Percentiles rank a stretch among this genome's conserved stretches.
phyloP scores from a whole-genome alignment of 1,140 invertebrate genomes.

The Phortica variegata region DNA sequence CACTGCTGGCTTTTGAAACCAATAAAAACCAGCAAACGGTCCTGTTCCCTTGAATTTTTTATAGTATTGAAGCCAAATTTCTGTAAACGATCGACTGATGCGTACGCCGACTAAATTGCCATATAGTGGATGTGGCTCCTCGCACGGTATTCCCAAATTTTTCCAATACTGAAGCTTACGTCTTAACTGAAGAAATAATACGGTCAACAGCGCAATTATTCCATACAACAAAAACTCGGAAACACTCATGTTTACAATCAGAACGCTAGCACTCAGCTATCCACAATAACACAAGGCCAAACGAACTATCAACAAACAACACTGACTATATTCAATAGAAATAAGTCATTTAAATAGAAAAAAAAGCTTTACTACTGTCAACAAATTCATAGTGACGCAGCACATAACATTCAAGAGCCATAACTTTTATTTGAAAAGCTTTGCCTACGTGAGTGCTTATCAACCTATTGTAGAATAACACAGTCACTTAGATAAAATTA shows the following conservation, averaged over 20 bases:
- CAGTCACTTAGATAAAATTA: too few relatives aligned
- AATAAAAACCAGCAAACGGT: conserved; percentile 54
- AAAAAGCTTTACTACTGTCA: background rate
- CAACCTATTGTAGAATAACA: too few relatives aligned
- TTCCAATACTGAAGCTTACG: conserved; percentile 50
- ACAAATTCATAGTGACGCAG: too few relatives aligned
- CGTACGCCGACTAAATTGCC: conserved; percentile 40
- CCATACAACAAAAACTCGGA: conserved; percentile 15
- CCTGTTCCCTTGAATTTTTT: conserved; percentile 39
- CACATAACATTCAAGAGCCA: too few relatives aligned
- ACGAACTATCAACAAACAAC: background rate
- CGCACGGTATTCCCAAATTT: conserved; percentile 52
- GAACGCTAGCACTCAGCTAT: background rate
- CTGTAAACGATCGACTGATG: conserved; percentile 12
- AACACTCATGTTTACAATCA: conserved; percentile 15
- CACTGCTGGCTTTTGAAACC: conserved; percentile 57
- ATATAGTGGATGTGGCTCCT: conserved; percentile 42
- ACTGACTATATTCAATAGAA: background rate
- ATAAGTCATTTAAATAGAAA: background rate
- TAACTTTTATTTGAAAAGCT: too few relatives aligned
- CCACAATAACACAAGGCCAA: background rate
- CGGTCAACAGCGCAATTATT: conserved; percentile 17
- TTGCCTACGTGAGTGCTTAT: too few relatives aligned
- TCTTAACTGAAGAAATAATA: conserved; percentile 14
- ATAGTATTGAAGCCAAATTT: conserved; percentile 39